These are phyloP conservation scores for Sparus aurata DNA, from an alignment of 2,797 vertebrate species.

Conservation along the genomic window DNA sequence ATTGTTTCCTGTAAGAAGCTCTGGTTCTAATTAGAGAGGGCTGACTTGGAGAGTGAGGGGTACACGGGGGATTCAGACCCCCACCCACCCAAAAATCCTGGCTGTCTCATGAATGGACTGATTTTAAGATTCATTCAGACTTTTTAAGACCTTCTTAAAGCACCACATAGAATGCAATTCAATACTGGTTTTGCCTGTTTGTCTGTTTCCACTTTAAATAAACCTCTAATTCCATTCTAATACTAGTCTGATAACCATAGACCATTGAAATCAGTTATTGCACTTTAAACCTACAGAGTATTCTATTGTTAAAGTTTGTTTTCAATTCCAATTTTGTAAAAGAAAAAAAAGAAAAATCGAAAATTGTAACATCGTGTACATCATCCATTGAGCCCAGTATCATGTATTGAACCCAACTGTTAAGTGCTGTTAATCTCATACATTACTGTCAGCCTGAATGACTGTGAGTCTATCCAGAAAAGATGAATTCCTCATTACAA, in stretches of 20 bases:
- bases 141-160: neutral
- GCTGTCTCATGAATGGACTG: slow-evolving; percentile 16
- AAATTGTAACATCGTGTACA: neutral
- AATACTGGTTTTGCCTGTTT: neutral
- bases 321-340: neutral
- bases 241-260: neutral
- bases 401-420: neutral
- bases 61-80: slow-evolving; percentile 41
- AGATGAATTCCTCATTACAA: neutral
- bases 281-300: neutral
- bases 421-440: neutral
- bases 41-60: slow-evolving; percentile 42
- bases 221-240: neutral
- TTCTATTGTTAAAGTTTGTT: neutral
- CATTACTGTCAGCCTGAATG: neutral
- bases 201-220: neutral
- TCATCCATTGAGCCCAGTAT: too few relatives aligned
- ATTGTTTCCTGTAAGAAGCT: slow-evolving; percentile 82
- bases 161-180: neutral
- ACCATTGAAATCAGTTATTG: neutral
- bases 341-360: neutral
- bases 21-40: slow-evolving; percentile 78
- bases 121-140: slow-evolving; percentile 11
- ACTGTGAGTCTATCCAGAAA: neutral
- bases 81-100: slow-evolving; percentile 15